These are phyloP conservation scores for Drosophila paramelanica DNA, from an alignment of 2,888 invertebrate species.

Conservation along the genomic window DNA sequence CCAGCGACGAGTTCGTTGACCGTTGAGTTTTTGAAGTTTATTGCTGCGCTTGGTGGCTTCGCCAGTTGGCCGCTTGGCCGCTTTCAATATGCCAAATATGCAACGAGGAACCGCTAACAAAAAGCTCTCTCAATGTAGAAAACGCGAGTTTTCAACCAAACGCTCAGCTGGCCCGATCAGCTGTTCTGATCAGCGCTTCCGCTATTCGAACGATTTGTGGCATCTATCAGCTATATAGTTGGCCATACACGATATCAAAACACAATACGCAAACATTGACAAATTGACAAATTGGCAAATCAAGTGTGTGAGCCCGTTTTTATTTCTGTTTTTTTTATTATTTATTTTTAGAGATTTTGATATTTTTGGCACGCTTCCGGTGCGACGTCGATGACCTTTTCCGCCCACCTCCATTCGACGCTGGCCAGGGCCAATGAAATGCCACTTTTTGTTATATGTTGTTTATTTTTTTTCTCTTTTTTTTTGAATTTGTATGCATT, in stretches of 20 bases:
- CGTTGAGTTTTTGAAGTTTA: slow-evolving; percentile 69
- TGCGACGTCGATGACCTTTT: slow-evolving; percentile 72
- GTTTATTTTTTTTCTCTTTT: slow-evolving; percentile 29
- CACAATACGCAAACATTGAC: slow-evolving; percentile 2
- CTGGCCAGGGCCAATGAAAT: slow-evolving; percentile 55
- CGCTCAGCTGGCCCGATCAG: neutral
- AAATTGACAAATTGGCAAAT: slow-evolving; percentile 28
- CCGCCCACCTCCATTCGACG: slow-evolving; percentile 43
- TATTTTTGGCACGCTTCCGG: slow-evolving; percentile 79
- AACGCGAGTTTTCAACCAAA: slow-evolving; percentile 31
- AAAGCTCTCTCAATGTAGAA: slow-evolving; percentile 33
- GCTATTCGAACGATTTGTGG: slow-evolving; percentile 13
- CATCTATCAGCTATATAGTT: neutral
- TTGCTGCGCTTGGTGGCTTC: slow-evolving; percentile 58
- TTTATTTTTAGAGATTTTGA: slow-evolving; percentile 50
- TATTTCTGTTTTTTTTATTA: too few relatives aligned
- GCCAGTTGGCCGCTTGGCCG: slow-evolving; percentile 57
- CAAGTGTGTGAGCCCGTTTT: slow-evolving; percentile 49
- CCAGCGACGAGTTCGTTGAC: slow-evolving; percentile 74
- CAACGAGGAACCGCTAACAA: slow-evolving; percentile 75
- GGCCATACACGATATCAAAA: slow-evolving; percentile 1
- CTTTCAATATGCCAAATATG: slow-evolving; percentile 81
- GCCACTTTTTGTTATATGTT: slow-evolving; percentile 35
- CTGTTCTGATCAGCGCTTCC: slow-evolving; percentile 37
- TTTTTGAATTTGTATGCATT: slow-evolving; percentile 41